Base-by-base conservation (phyloP, 2,888 invertebrate species). In the Ophraella communa region DNA sequence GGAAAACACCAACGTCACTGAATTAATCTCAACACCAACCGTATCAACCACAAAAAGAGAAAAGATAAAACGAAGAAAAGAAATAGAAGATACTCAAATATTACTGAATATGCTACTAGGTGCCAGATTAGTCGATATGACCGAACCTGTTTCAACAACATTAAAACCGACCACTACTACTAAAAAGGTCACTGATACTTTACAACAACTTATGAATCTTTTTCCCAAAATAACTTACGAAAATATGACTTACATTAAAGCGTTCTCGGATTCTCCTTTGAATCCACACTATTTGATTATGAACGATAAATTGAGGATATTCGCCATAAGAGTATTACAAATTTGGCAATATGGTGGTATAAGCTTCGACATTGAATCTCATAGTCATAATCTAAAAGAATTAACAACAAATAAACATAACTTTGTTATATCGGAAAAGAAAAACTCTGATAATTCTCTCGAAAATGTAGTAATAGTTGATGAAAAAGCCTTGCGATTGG, bases 281-380 rank as follows among this genome's bases (percentile, higher is more conserved):
- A 81, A 80, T 64, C 80, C 80, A 52, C 83, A 80, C 55, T 88
- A 87, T 86, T 81, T 77, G 64, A 77, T 76, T 23, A 80, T 87
- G 55, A 84, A 85, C n/a, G 68, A 76, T 1, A 71, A 79, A 5
- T 81, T 84, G 65, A 73, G 85, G 17, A 73, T 84, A 18, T 87
- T 87, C 73, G 86, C 87, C 44, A 80, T 84, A 1, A 80, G 87
- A 70, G 78, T 85, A 23, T 79, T 83, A 65, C 81, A 85, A 45
- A 80, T 87, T 23, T 88, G 87, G 87, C 83, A 86, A 73, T 81
- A 81, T 67, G 87, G 86, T 7, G 88, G 87, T 1, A 79, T 87
- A 7, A 80, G 78, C 59, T 82, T 80, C 63, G 78, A 77, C 59
- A 67, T 78, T 52, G 64, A 69, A 5, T 62, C n/a, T 23, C 17